Evolutionary conservation across 2,113 vertebrate species (phyloP).

Genomic region (Cichladusa arquata): DNA sequence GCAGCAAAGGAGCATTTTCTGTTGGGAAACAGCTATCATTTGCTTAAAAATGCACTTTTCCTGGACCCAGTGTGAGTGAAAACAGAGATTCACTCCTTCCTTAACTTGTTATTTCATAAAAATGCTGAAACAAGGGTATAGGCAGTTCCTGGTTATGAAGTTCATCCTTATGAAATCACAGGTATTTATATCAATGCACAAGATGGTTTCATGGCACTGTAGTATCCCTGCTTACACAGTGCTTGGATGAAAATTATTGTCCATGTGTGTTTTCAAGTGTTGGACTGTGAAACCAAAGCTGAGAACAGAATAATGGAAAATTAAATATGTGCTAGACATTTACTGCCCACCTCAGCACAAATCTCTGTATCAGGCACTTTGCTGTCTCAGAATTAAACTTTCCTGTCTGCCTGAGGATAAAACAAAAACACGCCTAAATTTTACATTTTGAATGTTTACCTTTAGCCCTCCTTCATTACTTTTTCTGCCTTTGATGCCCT

Average conservation of each 20-base stretch:
- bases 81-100: background rate
- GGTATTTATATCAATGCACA: background rate
- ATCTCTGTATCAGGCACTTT: background rate
- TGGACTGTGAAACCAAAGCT: background rate
- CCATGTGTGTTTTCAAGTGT: background rate
- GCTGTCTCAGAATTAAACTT: background rate
- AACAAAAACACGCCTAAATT: background rate
- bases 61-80: background rate
- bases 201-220: background rate
- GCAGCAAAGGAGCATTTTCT: background rate
- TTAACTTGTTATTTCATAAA: background rate
- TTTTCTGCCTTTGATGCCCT: background rate
- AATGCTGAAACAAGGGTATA: background rate
- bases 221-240: background rate
- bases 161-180: background rate
- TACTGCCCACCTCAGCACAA: background rate
- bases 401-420: background rate
- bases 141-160: background rate
- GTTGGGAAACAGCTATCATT: background rate
- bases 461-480: background rate
- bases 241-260: background rate
- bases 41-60: background rate
- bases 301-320: background rate
- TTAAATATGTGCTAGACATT: background rate
- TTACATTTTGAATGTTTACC: background rate